Percentiles rank a stretch among this genome's conserved stretches.
Evolutionary conservation across 2,888 invertebrate genomes (phyloP).

Genomic region (Liodrosophila aerea): DNA sequence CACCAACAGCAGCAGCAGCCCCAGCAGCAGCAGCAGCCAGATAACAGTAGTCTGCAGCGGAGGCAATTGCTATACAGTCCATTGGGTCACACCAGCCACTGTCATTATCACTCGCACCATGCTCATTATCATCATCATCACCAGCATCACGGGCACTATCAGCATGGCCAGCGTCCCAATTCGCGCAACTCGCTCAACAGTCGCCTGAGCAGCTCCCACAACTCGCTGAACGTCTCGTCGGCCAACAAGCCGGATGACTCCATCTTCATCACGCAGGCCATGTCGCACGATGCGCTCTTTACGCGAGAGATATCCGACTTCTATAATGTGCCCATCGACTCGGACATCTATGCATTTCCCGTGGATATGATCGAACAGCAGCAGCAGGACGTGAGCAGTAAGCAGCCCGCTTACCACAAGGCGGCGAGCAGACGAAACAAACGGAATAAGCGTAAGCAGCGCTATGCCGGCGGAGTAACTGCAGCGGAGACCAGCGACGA

Average conservation of each 20-base stretch:
- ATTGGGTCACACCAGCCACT: constrained; percentile 79
- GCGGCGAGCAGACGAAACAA: constrained; percentile 76
- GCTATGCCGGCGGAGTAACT: constrained; percentile 52
- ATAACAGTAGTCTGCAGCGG: constrained; percentile 66
- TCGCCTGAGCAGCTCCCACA: constrained; percentile 92
- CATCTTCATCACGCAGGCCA: constrained; percentile 93
- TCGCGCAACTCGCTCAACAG: constrained; percentile 90
- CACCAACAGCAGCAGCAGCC: constrained; percentile 19
- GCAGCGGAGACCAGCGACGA: constrained; percentile 68
- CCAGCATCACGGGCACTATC: constrained; percentile 36
- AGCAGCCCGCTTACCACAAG: constrained; percentile 64
- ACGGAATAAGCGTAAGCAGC: constrained; percentile 79
- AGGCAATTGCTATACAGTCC: constrained; percentile 81
- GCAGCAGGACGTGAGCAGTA: too few relatives aligned
- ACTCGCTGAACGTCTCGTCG: constrained; percentile 88
- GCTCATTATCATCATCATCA: constrained; percentile 46
- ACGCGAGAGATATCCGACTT: constrained; percentile 91
- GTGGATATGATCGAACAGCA: constrained; percentile 87
- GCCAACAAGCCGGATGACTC: constrained; percentile 92
- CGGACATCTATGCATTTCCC: constrained; percentile 93
- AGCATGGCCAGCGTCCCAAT: constrained; percentile 85
- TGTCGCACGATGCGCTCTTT: constrained; percentile 91
- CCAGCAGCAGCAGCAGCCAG: constrained; percentile 18
- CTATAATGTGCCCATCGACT: constrained; percentile 94
- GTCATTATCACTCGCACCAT: constrained; percentile 57